A percentile compares a stretch with the other conserved stretches of the same genome.
Evolutionary conservation across 2,797 vertebrate genomes (phyloP).

Genomic region (Potorous gilbertii): DNA sequence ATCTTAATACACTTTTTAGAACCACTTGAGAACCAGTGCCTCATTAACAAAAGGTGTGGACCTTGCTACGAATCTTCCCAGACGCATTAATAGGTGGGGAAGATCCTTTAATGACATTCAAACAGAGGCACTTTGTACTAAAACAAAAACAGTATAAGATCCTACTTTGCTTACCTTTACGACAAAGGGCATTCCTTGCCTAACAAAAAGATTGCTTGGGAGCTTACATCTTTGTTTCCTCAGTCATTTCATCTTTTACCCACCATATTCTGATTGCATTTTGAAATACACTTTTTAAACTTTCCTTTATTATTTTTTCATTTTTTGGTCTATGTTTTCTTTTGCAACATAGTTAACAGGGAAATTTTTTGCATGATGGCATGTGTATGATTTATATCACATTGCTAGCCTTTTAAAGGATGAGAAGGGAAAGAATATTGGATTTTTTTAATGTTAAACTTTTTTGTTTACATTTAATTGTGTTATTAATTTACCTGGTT

Average conservation of each 20-base stretch:
- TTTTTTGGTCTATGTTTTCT: neutral
- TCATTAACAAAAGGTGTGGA: no score
- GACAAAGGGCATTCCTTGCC: neutral
- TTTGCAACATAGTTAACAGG: neutral
- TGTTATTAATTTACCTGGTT: neutral
- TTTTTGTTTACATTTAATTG: neutral
- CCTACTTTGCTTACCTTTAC: no score
- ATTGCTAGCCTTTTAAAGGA: neutral
- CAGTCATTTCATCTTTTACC: neutral
- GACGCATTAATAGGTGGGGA: no score
- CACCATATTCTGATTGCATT: neutral
- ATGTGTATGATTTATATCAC: neutral
- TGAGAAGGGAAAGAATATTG: neutral
- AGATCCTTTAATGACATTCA: no score
- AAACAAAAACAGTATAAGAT: no score
- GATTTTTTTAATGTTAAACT: neutral
- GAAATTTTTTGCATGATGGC: neutral
- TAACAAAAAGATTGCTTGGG: neutral
- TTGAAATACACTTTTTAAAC: neutral
- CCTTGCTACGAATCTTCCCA: no score
- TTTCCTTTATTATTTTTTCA: neutral
- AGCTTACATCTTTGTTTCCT: neutral
- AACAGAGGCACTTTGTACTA: no score
- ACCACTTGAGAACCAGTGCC: no score
- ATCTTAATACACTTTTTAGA: no score